Base-by-base conservation (phyloP, 1,140 invertebrate species). In the Marisa cornuarietis region DNA sequence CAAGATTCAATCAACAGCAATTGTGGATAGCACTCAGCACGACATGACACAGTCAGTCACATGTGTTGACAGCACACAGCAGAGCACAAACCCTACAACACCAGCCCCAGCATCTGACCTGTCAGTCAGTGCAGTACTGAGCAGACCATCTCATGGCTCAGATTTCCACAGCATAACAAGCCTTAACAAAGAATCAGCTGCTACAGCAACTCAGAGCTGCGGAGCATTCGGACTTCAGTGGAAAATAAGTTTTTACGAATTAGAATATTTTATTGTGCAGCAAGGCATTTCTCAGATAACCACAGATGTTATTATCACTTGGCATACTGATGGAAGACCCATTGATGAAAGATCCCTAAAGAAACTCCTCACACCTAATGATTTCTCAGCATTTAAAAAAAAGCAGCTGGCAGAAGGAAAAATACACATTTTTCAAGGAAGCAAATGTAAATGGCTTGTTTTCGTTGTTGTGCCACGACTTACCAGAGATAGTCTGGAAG, bases 241-340 rank as follows among this genome's bases (percentile, higher is more conserved):
- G n/a, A 14, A 2, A 16, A n/a, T 75, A 31, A 0, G 61, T 9
- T 24, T 61, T 61, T 7, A 58, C 0, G 26, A 51, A 16, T 13
- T 61, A 18, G 26, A 24, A 0, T 13, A 61, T 24, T 14, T 75
- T 20, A 42, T 75, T 26, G 11, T 10, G 52, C 54, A 24, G 52
- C 22, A 26, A 61, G 11, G 11, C 10, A 20, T 62, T 31, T 62
- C 31, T 13, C 3, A 69, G 54, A 24, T 54, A 49, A 5, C 20
- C 11, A 54, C 65, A 3, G 76, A 77, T 54, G 76, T 63, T 16
- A 8, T 77, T 51, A 24, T 77, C 51, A n/a, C 68, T 13, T 77
- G 76, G 76, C 76, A 77, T 63, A 20, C 4, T n/a, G 0, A 22
- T 31, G 49, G 54, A 20, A n/a, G n/a, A 16, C 0, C 26, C 26